These are phyloP conservation scores for Hypotaenidia okinawae DNA, from an alignment of 2,797 vertebrate genomes.

Conservation along the genomic window DNA sequence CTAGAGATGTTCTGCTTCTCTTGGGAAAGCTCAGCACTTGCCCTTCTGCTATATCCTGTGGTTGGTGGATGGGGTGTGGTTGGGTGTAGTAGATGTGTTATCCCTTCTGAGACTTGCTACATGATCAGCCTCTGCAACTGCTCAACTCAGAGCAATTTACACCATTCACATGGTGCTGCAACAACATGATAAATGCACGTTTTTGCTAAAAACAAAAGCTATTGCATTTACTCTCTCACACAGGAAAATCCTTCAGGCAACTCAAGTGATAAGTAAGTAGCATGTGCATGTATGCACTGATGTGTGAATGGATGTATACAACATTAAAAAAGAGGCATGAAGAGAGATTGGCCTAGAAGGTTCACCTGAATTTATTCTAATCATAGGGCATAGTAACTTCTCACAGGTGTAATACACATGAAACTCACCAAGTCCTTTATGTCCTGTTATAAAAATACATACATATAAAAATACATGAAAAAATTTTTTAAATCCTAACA, in stretches of 20 bases:
- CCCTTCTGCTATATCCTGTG: background rate
- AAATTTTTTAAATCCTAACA: background rate
- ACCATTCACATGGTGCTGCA: background rate
- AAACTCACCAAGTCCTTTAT: background rate
- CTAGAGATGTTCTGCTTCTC: background rate
- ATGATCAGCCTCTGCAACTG: background rate
- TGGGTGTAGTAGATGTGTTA: background rate
- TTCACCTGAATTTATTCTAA: background rate
- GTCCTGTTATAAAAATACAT: background rate
- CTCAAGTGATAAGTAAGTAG: background rate
- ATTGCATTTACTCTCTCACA: background rate
- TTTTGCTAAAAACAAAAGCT: background rate
- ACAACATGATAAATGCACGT: background rate
- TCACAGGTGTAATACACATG: background rate
- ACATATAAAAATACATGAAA: background rate
- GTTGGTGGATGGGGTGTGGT: background rate
- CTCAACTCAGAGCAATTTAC: background rate
- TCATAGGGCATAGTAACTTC: background rate
- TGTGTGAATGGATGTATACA: background rate
- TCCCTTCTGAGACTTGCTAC: background rate
- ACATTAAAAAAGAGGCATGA: background rate
- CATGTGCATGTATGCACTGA: too few species aligned
- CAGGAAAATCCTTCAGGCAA: background rate
- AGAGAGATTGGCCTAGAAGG: background rate
- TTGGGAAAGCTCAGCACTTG: background rate